Evolutionary conservation across 2,797 vertebrate genomes (phyloP).

Genomic region (Bovichtus variegatus): DNA sequence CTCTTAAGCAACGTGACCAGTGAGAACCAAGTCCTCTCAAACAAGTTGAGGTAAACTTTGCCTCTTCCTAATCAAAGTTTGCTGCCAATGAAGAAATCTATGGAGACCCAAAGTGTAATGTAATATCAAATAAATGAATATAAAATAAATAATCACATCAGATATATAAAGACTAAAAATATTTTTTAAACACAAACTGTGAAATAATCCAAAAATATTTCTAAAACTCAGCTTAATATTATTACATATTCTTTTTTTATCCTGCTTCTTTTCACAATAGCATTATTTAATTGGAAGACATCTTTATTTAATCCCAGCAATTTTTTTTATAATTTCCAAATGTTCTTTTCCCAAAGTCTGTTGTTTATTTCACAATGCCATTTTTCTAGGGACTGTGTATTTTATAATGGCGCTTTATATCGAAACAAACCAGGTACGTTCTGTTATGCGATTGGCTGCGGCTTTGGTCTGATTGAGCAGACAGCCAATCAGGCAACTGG

Average conservation of each 20-base stretch:
- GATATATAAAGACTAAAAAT: not conserved
- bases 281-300: not conserved
- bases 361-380: not conserved
- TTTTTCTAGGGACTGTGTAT: too few species aligned
- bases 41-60: slow-evolving; percentile 26
- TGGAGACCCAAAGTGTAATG: slow-evolving; percentile 7
- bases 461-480: slow-evolving; percentile 1
- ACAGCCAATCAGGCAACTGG: not conserved
- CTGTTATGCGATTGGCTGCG: slow-evolving; percentile 12
- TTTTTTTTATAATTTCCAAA: not conserved
- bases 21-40: slow-evolving; percentile 6
- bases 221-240: not conserved
- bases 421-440: not conserved
- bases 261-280: not conserved
- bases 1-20: slow-evolving; percentile 21
- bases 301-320: slow-evolving; percentile 4
- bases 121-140: not conserved
- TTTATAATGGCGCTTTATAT: too few species aligned
- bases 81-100: slow-evolving; percentile 1
- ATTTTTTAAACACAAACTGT: slow-evolving; percentile 9
- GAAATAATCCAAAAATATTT: not conserved
- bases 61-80: slow-evolving; percentile 8
- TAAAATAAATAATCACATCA: not conserved
- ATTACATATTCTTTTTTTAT: not conserved
- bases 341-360: not conserved